These are phyloP conservation scores for Actinernus sp. DNA, from an alignment of 92 coral and sea anemone species.

Conservation along the genomic window DNA sequence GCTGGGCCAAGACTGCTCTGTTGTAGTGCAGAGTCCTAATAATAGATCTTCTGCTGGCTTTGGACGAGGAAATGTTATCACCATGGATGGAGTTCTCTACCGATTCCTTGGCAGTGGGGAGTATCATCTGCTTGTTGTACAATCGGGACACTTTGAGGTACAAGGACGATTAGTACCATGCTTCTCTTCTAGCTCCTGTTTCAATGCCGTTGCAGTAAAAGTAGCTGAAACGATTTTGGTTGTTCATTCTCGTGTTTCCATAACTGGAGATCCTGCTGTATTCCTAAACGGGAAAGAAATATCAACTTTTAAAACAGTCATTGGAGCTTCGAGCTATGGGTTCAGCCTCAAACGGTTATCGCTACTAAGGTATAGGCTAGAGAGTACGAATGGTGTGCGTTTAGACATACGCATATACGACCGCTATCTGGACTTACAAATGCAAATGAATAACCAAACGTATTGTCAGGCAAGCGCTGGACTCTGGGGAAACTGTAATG, in stretches of 20 bases:
- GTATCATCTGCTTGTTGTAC: conserved; percentile 60
- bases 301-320: conserved; percentile 24
- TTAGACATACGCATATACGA: conserved; percentile 81
- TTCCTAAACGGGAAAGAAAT: conserved; percentile 59
- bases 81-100: conserved; percentile 82
- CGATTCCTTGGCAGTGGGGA: conserved; percentile 85
- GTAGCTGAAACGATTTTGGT: conserved; percentile 45
- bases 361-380: conserved; percentile 61
- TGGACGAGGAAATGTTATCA: conserved; percentile 73
- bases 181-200: conserved; percentile 76
- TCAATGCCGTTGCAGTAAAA: conserved; percentile 85
- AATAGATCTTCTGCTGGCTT: conserved; percentile 77
- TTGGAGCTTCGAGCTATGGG: conserved; percentile 61
- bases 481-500: conserved; percentile 93
- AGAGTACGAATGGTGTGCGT: conserved; percentile 47
- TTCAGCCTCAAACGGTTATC: conserved; percentile 72
- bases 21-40: conserved; percentile 62
- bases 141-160: conserved; percentile 40
- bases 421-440: conserved; percentile 83
- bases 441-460: conserved; percentile 62
- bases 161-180: conserved; percentile 89
- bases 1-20: conserved; percentile 86
- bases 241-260: conserved; percentile 78
- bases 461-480: conserved; percentile 76
- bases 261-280: conserved; percentile 65